A percentile compares a stretch with the other conserved stretches of the same genome.
Evolutionary conservation across 23 tunicate species (phyloP).

Genomic region (Ciona savignyi): DNA sequence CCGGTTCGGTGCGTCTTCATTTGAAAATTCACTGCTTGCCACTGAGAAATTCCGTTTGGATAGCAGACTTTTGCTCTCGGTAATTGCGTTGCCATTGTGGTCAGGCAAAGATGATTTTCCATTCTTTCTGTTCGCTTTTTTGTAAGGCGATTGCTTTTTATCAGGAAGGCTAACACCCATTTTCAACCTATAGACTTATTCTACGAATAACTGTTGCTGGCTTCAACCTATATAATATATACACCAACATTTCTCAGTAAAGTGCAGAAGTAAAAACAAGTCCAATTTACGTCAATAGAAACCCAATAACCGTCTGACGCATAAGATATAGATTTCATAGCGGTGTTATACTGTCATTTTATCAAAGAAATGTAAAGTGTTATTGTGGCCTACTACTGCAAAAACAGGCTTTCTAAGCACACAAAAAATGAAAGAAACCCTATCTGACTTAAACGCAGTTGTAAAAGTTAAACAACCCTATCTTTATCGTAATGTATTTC

Average conservation of each 20-base stretch:
- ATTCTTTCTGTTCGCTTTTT: neutral
- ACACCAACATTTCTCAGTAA: no score
- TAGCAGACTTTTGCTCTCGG: neutral
- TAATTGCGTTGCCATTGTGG: neutral
- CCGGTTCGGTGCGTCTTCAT: neutral
- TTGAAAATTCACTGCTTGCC: neutral
- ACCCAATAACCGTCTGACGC: neutral
- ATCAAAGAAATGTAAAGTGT: no score
- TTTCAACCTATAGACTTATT: neutral
- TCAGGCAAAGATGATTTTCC: slow-evolving; percentile 2
- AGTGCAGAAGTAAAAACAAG: no score
- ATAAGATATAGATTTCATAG: no score
- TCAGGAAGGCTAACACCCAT: neutral
- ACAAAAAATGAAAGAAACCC: no score
- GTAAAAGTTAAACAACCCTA: no score
- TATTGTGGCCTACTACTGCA: no score
- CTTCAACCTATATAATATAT: neutral
- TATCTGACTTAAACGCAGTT: no score
- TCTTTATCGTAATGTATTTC: no score
- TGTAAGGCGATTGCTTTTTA: neutral
- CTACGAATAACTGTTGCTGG: neutral
- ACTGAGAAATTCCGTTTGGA: neutral
- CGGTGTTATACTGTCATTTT: no score
- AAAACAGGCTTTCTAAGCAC: no score
- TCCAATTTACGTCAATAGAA: neutral